Evolutionary conservation across 2,888 invertebrate species (phyloP), one percentile per base, ranked within the genome.

Genomic region (Aleiodes testaceus): DNA sequence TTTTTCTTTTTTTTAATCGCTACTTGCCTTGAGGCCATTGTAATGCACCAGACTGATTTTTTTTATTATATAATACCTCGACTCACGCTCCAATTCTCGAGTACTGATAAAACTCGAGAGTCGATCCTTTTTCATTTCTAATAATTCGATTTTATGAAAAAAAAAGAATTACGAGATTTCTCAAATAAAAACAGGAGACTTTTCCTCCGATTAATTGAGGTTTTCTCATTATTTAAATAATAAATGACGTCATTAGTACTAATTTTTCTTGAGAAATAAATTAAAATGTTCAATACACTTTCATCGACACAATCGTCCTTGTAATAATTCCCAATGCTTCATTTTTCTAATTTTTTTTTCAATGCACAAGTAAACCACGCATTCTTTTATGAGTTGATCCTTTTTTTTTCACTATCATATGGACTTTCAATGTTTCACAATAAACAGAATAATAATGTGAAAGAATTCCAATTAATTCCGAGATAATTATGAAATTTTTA

Each of bases 31-130:
- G 79, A 79, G 78, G 78, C 79, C 78, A 78, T 69, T 77, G 77
- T 77, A 79, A 78, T 76, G 74, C 76, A 44, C 63, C 73, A 77
- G 66, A 61, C 77, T 74, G 50, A n/a, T 44, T 63, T 63, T 63
- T 74, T 78, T 77, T 75, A 78, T 82, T 82, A 80, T 80, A 79
- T 81, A 80, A 81, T 76, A 73, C 77, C 59, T 79, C 75, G 7
- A 12, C 47, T 20, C n/a, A 18, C 78, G 78, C 78, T 81, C 79
- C 72, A 77, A 73, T 80, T 81, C 76, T 61, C 66, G 36, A 12
- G 59, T 42, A 18, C 42, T 59, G 42, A 36, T 26, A 59, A 42
- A 36, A 36, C 36, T 59, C 59, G 36, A 14, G 50, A 49, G 49
- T 55, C 55, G 30, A 36, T 59, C 42, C 59, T 59, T 59, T 36